A percentile compares a stretch with the other conserved stretches of the same genome.
Conservation (phyloP, 2,888 invertebrate genomes). For the Girardia tigrina region DNA sequence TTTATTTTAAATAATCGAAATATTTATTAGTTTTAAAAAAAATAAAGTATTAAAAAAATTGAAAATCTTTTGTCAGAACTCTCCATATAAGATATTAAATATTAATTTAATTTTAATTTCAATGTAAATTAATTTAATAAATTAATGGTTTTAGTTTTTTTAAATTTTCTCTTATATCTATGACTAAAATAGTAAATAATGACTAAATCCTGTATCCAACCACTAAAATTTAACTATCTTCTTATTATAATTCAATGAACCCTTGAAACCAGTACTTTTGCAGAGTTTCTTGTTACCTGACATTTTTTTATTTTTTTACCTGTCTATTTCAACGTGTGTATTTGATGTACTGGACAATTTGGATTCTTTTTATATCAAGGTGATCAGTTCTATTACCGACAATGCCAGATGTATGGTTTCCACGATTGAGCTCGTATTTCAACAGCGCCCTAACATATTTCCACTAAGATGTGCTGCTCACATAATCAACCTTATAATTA, state of each 20-base stretch:
- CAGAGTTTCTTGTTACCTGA: no score
- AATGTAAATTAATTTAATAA: no score
- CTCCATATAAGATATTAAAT: no score
- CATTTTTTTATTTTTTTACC: not conserved
- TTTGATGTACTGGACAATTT: not conserved
- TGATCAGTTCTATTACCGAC: not conserved
- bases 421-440: not conserved
- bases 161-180: no score
- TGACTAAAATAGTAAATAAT: no score
- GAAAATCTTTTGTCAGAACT: no score
- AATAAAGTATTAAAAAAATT: no score
- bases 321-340: not conserved
- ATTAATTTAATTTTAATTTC: no score
- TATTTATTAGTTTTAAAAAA: no score
- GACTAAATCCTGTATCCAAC: not conserved
- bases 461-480: not conserved
- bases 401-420: not conserved
- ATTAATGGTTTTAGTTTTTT: no score
- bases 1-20: no score
- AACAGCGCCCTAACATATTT: not conserved
- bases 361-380: not conserved
- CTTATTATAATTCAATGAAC: not conserved
- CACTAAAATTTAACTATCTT: not conserved
- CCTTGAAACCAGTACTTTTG: not conserved
- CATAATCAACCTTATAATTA: not conserved